Base-by-base conservation (phyloP, 37 sponge, comb jelly and placozoan species). In the Haliclona indistincta region DNA sequence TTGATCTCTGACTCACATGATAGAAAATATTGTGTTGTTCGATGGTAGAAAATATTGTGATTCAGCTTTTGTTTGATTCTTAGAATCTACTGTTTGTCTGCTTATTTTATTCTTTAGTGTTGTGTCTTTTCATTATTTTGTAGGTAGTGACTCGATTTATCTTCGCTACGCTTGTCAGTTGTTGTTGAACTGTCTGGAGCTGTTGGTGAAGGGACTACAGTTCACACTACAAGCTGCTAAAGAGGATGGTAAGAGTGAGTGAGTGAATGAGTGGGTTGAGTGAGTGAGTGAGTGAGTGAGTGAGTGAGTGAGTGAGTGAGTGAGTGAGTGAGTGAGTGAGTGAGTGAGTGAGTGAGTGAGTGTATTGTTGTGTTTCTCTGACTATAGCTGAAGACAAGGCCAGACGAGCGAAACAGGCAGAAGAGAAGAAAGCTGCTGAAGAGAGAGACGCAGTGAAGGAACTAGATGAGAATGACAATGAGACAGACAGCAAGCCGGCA, bases 171-270 rank as follows among this genome's bases (percentile, higher is more conserved):
- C 58, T 3, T 62, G 56, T 1, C 65, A 52, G 38, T 49, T 85
- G 2, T 58, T 66, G 2, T 34, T 77, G 0, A 34, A 51, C 38
- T 91, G 91, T 67, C 73, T 91, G 8, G 71, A 81, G 60, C 73
- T 77, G 37, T 62, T 91, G 35, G 52, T 83, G 0, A 54, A 71
- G 33, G 44, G 70, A 19, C 74, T 91, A 4, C 30, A 82, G 42
- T 68, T 73, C 29, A 77, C 82, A 6, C 54, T 85, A 22, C 44
- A 26, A 45, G 70, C 49, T 30, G 43, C 70, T 19, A n/a, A 5
- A 42, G 70, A 45, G 37, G 7, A 58, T 6, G 6, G 60, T 58
- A 25, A 58, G 60, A 13, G 13, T 17, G 13, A 17, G 13, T 47
- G 13, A 8, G 13, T 47, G 49, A 17, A 47, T 13, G n/a, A 36